phyloP scores from a whole-genome alignment of 2,797 vertebrate genomes.

The Syncerus caffer region DNA sequence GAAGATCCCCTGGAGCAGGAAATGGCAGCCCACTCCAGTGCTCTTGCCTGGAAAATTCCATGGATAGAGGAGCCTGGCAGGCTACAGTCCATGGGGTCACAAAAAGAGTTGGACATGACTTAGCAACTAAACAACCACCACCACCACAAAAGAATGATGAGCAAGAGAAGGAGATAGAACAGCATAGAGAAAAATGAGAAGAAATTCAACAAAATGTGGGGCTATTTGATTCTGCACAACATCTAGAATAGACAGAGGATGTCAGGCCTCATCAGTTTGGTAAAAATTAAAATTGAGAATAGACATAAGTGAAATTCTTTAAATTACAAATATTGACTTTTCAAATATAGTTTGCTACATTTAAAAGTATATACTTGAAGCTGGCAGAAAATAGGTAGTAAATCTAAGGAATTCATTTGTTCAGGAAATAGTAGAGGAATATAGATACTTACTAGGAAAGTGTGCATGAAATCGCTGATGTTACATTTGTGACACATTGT shows the following conservation, averaged over 20 bases:
- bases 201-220: background rate
- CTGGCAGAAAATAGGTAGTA: background rate
- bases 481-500: slow-evolving; percentile 11
- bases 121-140: fast-evolving
- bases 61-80: background rate
- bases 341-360: background rate
- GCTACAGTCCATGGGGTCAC: background rate
- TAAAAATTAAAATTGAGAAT: slow-evolving; percentile 22
- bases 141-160: background rate
- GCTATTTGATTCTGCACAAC: background rate
- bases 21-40: background rate
- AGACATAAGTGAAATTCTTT: background rate
- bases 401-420: slow-evolving; percentile 2
- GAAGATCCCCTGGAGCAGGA: background rate
- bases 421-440: background rate
- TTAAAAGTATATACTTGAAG: background rate
- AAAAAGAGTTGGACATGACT: background rate
- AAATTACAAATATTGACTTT: background rate
- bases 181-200: background rate
- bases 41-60: background rate
- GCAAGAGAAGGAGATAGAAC: background rate
- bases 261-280: background rate
- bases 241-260: background rate
- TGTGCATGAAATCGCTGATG: background rate
- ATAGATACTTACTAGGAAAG: background rate